These are phyloP conservation scores for Seriola dumerili DNA, from an alignment of 2,113 vertebrate genomes.

Conservation along the genomic window DNA sequence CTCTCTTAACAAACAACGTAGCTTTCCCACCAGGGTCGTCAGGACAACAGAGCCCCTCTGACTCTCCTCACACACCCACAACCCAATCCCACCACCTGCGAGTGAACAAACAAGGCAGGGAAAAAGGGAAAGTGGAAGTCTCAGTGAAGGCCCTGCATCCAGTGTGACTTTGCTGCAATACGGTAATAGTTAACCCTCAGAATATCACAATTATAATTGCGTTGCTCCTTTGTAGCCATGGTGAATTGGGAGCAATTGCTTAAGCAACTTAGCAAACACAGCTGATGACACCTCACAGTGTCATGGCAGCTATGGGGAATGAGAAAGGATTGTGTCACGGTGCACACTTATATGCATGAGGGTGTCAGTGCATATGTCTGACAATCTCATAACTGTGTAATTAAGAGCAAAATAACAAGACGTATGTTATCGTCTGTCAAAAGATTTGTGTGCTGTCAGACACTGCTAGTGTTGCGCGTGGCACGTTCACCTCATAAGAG, in stretches of 20 bases:
- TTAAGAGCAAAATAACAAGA: conserved; percentile 10
- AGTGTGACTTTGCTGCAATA: conserved; percentile 35
- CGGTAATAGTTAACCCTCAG: conserved; percentile 14
- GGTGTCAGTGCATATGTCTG: neutral
- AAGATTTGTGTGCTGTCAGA: conserved; percentile 3
- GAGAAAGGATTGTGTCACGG: neutral
- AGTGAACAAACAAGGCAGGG: conserved; percentile 67
- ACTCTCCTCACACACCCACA: conserved; percentile 32
- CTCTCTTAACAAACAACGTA: conserved; percentile 67
- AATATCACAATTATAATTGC: conserved; percentile 11
- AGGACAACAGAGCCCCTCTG: conserved; percentile 63
- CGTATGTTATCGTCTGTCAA: neutral
- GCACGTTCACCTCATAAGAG: conserved; percentile 11
- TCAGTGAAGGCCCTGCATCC: conserved; percentile 20
- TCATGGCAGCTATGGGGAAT: conserved; percentile 12
- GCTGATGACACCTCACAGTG: conserved; percentile 24
- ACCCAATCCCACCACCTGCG: conserved; percentile 43
- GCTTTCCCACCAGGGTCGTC: conserved; percentile 75
- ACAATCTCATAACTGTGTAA: conserved; percentile 23
- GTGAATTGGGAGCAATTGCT: conserved; percentile 21
- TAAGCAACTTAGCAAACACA: conserved; percentile 25
- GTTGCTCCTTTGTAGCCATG: conserved; percentile 22
- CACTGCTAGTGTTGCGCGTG: conserved; percentile 31
- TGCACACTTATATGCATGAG: neutral
- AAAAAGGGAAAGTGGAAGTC: conserved; percentile 37